Conservation (phyloP, 2,888 invertebrate genomes). For the Hemistola chrysoprasaria region DNA sequence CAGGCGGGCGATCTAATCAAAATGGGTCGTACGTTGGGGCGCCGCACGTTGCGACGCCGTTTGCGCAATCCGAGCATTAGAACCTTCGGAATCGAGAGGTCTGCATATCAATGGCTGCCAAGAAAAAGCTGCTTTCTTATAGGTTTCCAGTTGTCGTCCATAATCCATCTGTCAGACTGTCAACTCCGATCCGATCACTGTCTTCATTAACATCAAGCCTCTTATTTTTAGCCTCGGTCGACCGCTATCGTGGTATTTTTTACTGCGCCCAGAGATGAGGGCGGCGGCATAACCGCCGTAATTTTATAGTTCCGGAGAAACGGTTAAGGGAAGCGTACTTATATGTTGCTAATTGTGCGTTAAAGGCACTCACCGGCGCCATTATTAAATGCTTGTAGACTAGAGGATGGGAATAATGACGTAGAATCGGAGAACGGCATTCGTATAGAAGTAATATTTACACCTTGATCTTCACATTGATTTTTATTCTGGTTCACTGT, state of each 20-base stretch:
- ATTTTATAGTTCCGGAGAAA: conserved; percentile 74
- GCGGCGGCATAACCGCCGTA: conserved; percentile 50
- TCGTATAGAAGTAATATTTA: conserved; percentile 6
- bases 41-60: conserved; percentile 36
- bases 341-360: conserved; percentile 56
- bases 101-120: not conserved
- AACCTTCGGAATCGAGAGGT: conserved; percentile 25
- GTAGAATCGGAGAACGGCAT: conserved; percentile 3
- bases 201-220: conserved; percentile 54
- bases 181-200: conserved; percentile 49
- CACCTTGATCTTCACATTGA: not conserved
- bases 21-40: conserved; percentile 52
- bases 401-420: conserved; percentile 2
- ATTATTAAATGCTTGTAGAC: conserved; percentile 49
- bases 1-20: conserved; percentile 63
- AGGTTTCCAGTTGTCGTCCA: conserved; percentile 20
- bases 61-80: conserved; percentile 46
- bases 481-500: not conserved
- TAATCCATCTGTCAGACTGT: conserved; percentile 45
- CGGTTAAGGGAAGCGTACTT: conserved; percentile 56
- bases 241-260: conserved; percentile 54
- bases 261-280: conserved; percentile 38
- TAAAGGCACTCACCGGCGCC: conserved; percentile 55
- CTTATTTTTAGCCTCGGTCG: conserved; percentile 57
- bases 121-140: conserved; percentile 8